phyloP scores from a whole-genome alignment of 2,113 vertebrate genomes.

The Indicator maculatus region DNA sequence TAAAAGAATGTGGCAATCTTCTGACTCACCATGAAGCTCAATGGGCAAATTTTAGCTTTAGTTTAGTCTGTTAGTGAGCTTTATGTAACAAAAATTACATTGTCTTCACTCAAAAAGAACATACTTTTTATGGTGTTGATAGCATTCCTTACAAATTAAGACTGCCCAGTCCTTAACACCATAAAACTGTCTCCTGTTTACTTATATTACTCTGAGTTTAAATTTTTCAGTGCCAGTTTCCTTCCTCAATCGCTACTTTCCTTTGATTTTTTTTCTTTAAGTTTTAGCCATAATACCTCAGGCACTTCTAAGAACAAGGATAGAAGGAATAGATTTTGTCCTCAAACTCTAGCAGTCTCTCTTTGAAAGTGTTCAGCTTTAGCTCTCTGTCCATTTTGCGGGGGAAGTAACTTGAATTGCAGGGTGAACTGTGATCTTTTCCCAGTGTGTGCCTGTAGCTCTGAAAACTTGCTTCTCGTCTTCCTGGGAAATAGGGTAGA shows the following conservation, averaged over 20 bases:
- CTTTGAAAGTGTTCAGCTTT: not conserved
- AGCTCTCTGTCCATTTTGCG: not conserved
- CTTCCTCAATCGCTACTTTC: not conserved
- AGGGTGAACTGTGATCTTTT: not conserved
- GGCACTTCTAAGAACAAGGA: not conserved
- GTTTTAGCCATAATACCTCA: not conserved
- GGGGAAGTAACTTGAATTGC: not conserved
- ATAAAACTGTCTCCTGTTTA: not conserved
- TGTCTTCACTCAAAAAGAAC: not conserved
- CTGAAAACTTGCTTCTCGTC: not conserved
- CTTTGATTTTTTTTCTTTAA: not conserved
- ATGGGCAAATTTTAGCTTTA: not conserved
- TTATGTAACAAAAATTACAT: not conserved
- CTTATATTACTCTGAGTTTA: not conserved
- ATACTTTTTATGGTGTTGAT: not conserved
- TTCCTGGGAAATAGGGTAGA: not conserved
- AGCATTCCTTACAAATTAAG: not conserved
- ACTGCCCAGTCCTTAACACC: not conserved
- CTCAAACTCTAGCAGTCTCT: not conserved
- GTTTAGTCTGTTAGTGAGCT: conserved; percentile 22
- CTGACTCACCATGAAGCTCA: not conserved
- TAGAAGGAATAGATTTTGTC: not conserved
- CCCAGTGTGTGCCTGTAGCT: not conserved
- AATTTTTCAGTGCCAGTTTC: not conserved
- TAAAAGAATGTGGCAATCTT: conserved; percentile 13